Conservation (phyloP, 2,888 invertebrate genomes). For the Andrena trimmerana region DNA sequence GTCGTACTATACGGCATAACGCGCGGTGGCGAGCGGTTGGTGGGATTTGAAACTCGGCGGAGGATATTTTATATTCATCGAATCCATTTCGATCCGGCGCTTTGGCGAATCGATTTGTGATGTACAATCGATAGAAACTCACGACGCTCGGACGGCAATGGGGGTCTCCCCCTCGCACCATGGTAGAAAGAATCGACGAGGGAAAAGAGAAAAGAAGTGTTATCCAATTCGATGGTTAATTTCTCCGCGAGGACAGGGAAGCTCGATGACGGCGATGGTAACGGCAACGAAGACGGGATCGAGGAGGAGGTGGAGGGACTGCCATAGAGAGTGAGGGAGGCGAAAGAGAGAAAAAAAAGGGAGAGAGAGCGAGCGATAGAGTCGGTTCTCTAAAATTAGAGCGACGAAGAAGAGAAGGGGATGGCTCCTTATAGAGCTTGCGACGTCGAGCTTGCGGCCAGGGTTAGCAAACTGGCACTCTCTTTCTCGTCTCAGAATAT, state of each 20-base stretch:
- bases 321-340: conserved; percentile 36
- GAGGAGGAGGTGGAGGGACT: conserved; percentile 23
- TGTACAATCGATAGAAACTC: too few relatives aligned
- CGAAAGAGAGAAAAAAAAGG: conserved; percentile 7
- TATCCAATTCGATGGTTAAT: neutral
- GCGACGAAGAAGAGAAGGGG: conserved; percentile 78
- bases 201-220: neutral
- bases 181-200: too few relatives aligned
- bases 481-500: conserved; percentile 74
- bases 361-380: conserved; percentile 45
- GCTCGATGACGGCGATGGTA: conserved; percentile 29
- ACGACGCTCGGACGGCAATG: too few relatives aligned
- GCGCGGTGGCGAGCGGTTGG: neutral
- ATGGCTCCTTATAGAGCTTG: conserved; percentile 83
- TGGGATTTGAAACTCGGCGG: too few relatives aligned
- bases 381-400: conserved; percentile 82
- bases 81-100: neutral
- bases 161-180: too few relatives aligned
- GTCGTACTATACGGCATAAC: conserved; percentile 3
- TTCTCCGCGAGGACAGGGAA: conserved; percentile 13
- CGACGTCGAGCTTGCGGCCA: conserved; percentile 79
- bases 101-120: neutral
- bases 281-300: conserved; percentile 53
- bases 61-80: neutral
- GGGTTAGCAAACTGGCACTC: conserved; percentile 80